These are phyloP conservation scores for Jordanella pulchra DNA, from an alignment of 2,797 vertebrate genomes.

Conservation along the genomic window DNA sequence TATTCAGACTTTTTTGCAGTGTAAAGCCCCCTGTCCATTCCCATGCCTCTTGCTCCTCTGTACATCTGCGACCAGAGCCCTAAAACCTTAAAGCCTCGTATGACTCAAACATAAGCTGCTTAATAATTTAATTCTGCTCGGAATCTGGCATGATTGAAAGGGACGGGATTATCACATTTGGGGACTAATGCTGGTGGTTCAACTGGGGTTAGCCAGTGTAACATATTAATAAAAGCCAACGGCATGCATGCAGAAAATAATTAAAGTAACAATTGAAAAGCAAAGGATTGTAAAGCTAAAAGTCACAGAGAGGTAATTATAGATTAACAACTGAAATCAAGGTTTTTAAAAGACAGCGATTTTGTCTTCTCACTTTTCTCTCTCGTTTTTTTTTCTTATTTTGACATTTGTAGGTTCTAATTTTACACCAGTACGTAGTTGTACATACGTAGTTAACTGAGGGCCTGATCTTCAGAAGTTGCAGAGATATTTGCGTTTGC, in stretches of 20 bases:
- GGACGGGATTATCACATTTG: slow-evolving; percentile 73
- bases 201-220: slow-evolving; percentile 51
- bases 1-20: slow-evolving; percentile 38
- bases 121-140: slow-evolving; percentile 86
- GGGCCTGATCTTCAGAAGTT: too few species aligned
- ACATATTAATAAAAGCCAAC: slow-evolving; percentile 45
- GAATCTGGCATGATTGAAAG: slow-evolving; percentile 80
- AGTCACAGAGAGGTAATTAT: neutral
- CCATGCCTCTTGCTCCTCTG: slow-evolving; percentile 46
- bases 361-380: too few species aligned
- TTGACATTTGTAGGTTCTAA: too few species aligned
- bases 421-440: too few species aligned
- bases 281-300: neutral
- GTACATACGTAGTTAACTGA: too few species aligned
- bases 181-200: slow-evolving; percentile 59
- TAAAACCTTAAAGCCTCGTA: slow-evolving; percentile 70
- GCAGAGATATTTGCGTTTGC: too few species aligned
- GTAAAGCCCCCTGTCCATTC: slow-evolving; percentile 48
- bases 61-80: slow-evolving; percentile 55
- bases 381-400: too few species aligned
- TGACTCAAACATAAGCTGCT: slow-evolving; percentile 79
- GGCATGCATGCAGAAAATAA: slow-evolving; percentile 40
- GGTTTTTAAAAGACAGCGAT: neutral
- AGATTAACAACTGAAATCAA: neutral
- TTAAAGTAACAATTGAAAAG: slow-evolving; percentile 26